phyloP scores from a whole-genome alignment of 1,140 invertebrate species.

The Dreissena rostriformis region DNA sequence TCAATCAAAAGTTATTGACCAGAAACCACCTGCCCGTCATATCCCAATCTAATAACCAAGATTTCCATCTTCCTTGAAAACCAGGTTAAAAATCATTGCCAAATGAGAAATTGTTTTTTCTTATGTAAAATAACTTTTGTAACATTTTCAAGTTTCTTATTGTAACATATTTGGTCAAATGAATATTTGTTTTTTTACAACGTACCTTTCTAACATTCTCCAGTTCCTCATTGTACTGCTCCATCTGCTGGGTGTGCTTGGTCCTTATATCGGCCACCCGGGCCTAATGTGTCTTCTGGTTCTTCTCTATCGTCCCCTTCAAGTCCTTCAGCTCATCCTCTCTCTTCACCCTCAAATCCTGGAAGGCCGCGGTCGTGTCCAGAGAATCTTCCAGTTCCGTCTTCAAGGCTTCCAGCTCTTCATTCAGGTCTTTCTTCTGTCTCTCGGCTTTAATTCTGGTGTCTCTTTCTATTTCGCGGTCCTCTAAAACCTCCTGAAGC shows the following conservation, averaged over 20 bases:
- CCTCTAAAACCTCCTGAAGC: slow-evolving; percentile 90
- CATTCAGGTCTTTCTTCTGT: slow-evolving; percentile 95
- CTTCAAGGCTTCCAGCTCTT: slow-evolving; percentile 97
- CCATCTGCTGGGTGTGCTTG: slow-evolving; percentile 92
- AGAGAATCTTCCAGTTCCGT: slow-evolving; percentile 97
- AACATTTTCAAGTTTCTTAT: too few species aligned
- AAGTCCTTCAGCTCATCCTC: slow-evolving; percentile 96
- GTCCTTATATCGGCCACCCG: slow-evolving; percentile 93
- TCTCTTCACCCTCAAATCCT: slow-evolving; percentile 95
- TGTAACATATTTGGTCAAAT: too few species aligned
- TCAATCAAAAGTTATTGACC: too few species aligned
- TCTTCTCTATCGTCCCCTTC: slow-evolving; percentile 95
- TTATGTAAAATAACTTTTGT: too few species aligned
- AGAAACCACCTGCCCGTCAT: too few species aligned
- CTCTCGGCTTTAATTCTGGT: slow-evolving; percentile 97
- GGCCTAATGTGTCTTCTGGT: slow-evolving; percentile 91
- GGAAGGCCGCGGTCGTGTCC: slow-evolving; percentile 96
- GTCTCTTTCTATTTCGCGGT: slow-evolving; percentile 95
- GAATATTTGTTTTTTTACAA: too few species aligned
- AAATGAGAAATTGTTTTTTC: too few species aligned
- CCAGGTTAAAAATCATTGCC: too few species aligned
- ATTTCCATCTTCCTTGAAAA: too few species aligned
- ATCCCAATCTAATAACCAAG: too few species aligned
- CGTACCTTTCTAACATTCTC: slow-evolving; percentile 89
- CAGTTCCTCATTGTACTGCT: slow-evolving; percentile 93